A percentile compares a stretch with the other conserved stretches of the same genome.
Conservation (phyloP, 2,113 vertebrate genomes). For the Erythrocebus patas region DNA sequence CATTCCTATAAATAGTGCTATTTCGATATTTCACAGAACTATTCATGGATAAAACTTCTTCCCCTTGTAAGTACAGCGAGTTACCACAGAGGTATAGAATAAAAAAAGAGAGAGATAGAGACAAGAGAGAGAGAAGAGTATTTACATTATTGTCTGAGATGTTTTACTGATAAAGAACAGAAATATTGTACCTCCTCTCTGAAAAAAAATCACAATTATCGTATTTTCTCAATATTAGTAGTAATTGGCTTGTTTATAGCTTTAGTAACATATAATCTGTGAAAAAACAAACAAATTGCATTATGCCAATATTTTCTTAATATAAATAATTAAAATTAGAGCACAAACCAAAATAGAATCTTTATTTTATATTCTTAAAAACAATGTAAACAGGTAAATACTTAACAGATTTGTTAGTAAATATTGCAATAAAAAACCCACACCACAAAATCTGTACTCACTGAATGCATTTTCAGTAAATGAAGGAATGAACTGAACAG, state of each 20-base stretch:
- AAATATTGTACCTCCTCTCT: neutral
- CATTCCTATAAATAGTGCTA: neutral
- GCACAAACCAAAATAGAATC: neutral
- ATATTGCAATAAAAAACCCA: neutral
- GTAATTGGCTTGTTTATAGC: neutral
- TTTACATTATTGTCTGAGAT: neutral
- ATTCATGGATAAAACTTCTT: neutral
- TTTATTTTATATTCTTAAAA: neutral
- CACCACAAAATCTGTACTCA: neutral
- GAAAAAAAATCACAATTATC: neutral
- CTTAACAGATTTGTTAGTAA: neutral
- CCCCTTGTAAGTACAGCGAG: neutral
- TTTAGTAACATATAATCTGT: neutral
- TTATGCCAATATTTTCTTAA: neutral
- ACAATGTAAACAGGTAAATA: neutral
- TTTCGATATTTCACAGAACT: neutral
- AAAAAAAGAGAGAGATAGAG: neutral
- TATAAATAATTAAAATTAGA: neutral
- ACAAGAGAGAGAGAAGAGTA: neutral
- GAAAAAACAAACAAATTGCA: neutral
- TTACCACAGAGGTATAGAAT: neutral
- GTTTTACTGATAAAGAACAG: neutral
- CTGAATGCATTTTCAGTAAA: slow-evolving; percentile 30
- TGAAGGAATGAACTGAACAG: neutral
- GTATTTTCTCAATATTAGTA: neutral